Percentiles rank a stretch among this genome's conserved stretches.
Evolutionary conservation across 2,797 vertebrate species (phyloP).

Genomic region (Mus minutoides): DNA sequence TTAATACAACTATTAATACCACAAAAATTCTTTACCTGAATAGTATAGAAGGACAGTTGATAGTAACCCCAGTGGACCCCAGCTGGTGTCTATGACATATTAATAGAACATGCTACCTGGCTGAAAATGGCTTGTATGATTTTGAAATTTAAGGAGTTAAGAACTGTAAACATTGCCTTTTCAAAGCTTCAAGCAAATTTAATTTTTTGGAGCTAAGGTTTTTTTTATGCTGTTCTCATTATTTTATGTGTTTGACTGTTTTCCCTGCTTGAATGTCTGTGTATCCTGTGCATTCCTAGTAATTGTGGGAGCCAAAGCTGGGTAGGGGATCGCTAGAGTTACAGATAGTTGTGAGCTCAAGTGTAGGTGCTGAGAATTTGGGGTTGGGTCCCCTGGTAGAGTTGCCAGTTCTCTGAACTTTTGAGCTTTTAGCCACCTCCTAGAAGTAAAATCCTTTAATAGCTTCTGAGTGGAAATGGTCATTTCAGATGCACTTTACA

Average conservation of each 20-base stretch:
- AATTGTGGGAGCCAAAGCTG: background rate
- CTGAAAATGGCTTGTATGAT: background rate
- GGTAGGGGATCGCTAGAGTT: background rate
- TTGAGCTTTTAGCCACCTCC: background rate
- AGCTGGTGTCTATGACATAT: background rate
- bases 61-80: background rate
- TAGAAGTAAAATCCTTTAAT: background rate
- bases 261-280: too few relatives aligned
- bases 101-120: background rate
- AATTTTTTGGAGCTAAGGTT: background rate
- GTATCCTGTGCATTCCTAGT: background rate
- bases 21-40: background rate
- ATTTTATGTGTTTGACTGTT: background rate
- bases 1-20: background rate
- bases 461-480: conserved; percentile 25
- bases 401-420: background rate
- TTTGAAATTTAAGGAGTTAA: conserved; percentile 28
- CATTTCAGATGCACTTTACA: background rate
- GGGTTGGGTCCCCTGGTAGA: background rate
- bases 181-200: background rate
- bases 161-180: background rate
- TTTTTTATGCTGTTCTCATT: background rate
- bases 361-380: background rate
- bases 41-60: background rate
- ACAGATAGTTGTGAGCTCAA: background rate